Evolutionary conservation across 2,797 vertebrate genomes (phyloP).

Genomic region (Artibeus lituratus): DNA sequence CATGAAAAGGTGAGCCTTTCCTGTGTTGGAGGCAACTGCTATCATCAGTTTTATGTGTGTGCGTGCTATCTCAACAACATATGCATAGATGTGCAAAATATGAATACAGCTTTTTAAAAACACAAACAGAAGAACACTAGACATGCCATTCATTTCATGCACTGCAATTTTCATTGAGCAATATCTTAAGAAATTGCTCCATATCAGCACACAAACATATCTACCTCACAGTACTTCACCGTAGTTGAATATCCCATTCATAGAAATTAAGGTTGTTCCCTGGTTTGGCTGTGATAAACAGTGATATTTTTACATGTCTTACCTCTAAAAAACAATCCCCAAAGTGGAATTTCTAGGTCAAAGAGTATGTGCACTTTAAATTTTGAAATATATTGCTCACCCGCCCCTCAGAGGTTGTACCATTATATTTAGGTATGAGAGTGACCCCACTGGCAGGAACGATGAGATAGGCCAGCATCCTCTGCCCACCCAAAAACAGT

Average conservation of each 20-base stretch:
- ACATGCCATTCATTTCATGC: neutral
- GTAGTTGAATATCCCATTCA: neutral
- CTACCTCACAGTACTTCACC: neutral
- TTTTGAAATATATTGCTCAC: neutral
- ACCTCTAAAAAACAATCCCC: neutral
- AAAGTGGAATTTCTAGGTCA: neutral
- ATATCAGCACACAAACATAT: neutral
- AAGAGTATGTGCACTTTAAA: neutral
- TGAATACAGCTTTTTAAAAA: neutral
- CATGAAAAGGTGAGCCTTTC: neutral
- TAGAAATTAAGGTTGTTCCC: neutral
- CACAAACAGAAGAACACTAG: neutral
- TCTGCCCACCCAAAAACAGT: neutral
- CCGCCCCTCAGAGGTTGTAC: neutral
- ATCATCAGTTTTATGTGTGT: neutral
- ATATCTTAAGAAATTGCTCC: neutral
- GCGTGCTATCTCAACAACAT: neutral
- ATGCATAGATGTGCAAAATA: neutral
- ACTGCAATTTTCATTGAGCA: neutral
- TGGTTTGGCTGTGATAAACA: neutral
- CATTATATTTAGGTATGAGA: neutral
- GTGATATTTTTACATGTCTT: neutral
- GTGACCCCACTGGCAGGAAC: neutral
- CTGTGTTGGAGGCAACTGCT: neutral
- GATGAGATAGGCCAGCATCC: neutral